phyloP scores from a whole-genome alignment of 2,113 vertebrate species.

The Danionella cerebrum region DNA sequence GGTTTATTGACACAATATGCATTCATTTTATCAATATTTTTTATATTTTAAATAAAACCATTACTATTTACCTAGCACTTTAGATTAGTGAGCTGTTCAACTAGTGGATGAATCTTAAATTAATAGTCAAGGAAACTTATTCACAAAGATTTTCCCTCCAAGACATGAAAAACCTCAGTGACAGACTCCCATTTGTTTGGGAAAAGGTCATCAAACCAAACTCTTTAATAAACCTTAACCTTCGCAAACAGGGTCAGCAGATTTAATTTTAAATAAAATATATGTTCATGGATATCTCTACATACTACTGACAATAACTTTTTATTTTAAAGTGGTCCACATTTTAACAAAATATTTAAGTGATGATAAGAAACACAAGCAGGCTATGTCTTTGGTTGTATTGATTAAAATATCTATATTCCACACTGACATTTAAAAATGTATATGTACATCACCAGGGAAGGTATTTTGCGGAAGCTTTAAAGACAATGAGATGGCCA shows the following conservation, averaged over 20 bases:
- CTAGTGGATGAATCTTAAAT: too few species aligned
- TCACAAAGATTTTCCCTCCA: constrained; percentile 55
- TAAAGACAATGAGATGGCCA: background rate
- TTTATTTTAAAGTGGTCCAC: background rate
- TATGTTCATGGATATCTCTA: too few species aligned
- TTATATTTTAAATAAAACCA: constrained; percentile 30
- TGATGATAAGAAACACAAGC: background rate
- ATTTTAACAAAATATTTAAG: constrained; percentile 19
- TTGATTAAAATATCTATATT: background rate
- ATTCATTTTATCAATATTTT: constrained; percentile 24
- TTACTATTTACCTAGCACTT: constrained; percentile 34
- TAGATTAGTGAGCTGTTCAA: too few species aligned
- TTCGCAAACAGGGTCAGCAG: too few species aligned
- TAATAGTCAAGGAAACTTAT: constrained; percentile 47
- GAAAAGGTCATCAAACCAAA: constrained; percentile 29
- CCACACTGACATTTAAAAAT: background rate
- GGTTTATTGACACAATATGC: constrained; percentile 35
- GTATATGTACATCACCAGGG: background rate
- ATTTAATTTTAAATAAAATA: too few species aligned
- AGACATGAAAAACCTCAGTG: constrained; percentile 50
- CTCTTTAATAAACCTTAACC: too few species aligned
- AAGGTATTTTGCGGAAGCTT: background rate
- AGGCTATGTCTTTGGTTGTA: constrained; percentile 15
- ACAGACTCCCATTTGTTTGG: too few species aligned
- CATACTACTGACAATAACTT: too few species aligned